phyloP scores from a whole-genome alignment of 2,797 vertebrate species.

The Sphenopsis melanotis region DNA sequence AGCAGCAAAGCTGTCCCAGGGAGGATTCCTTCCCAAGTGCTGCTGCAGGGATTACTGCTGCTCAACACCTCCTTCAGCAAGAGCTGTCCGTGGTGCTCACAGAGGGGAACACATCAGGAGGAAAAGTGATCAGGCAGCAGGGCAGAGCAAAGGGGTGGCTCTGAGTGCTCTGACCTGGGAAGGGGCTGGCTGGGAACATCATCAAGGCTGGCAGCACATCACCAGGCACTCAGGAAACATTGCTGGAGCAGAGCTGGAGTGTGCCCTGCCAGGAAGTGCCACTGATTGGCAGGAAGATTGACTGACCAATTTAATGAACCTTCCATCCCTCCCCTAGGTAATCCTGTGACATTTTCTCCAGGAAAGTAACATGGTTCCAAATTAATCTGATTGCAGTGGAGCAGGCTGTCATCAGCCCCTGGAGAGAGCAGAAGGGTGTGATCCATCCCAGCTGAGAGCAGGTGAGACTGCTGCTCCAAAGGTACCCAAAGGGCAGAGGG shows the following conservation, averaged over 20 bases:
- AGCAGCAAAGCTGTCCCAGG: neutral
- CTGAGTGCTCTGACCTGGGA: neutral
- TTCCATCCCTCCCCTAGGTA: neutral
- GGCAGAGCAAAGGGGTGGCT: neutral
- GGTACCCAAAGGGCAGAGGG: neutral
- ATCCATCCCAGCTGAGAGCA: neutral
- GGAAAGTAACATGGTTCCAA: neutral
- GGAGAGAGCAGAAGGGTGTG: neutral
- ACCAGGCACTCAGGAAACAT: neutral
- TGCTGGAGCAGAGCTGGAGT: neutral
- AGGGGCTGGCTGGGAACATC: neutral
- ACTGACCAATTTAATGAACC: neutral
- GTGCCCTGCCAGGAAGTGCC: neutral
- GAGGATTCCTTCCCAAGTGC: neutral
- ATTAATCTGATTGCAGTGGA: conserved; percentile 14
- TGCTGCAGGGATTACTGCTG: neutral
- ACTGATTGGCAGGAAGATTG: neutral
- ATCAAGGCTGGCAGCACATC: neutral
- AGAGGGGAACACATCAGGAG: neutral
- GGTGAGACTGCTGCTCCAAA: neutral
- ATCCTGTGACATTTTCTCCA: conserved; percentile 18
- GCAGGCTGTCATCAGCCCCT: neutral
- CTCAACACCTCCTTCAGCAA: neutral
- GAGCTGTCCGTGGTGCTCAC: neutral
- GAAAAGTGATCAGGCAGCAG: rapidly evolving